Evolutionary conservation across 1,140 invertebrate species (phyloP), one percentile per base, ranked within the genome.

Genomic region (Caenorhabditis remanei): DNA sequence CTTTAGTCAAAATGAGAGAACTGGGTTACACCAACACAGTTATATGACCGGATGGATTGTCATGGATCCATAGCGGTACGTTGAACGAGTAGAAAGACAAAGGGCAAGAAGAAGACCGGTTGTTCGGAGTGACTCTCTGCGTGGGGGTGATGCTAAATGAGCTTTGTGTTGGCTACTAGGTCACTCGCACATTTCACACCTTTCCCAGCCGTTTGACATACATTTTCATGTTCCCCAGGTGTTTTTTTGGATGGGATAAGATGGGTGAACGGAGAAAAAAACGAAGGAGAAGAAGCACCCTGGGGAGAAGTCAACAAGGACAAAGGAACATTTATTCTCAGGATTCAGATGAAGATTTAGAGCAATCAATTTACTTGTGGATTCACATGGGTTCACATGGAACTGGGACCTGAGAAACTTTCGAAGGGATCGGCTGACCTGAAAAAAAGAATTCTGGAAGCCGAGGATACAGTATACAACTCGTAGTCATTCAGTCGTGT

Each of bases 21-120:
- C 71, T 79, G 41, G 71, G 71, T 79, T 79, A 79, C 71, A 50
- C 71, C 71, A 79, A 79, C 71, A 79, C 71, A 79, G 71, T 79
- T 79, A 79, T 79, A 79, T 79, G 71, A 79, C 71, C 71, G 71
- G 71, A 79, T 79, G 71, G 71, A 79, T 50, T 43, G 71, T 79
- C 71, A 79, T 79, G 71, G 71, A 79, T 79, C 46, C 71, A 32
- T 58, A 24, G 71, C 71, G 71, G 46, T 63, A 63, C n/a, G 61
- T 32, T 63, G 61, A 63, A 63, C 61, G 61, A 40, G 24, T 63
- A 63, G 46, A 79, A 50, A 79, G 40, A 79, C 71, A 79, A 79
- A 79, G 71, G 71, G 46, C 71, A 79, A 48, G 46, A 71, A 58
- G 56, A 58, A 58, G 56, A 79, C 71, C 71, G 71, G 71, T 79